phyloP scores from a whole-genome alignment of 2,113 vertebrate genomes.

The Sander lucioperca region DNA sequence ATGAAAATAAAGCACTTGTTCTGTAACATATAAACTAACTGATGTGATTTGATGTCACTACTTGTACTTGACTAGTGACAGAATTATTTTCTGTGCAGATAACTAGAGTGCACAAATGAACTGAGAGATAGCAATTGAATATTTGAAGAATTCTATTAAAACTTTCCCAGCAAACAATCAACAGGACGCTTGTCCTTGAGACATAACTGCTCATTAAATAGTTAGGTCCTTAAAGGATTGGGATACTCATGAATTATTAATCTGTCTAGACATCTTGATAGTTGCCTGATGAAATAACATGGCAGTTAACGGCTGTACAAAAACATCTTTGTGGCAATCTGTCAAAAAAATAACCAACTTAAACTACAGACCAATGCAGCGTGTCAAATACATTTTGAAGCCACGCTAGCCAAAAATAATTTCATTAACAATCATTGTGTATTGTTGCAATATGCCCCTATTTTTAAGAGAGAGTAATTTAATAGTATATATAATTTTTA shows the following conservation, averaged over 20 bases:
- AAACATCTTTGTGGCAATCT: constrained; percentile 37
- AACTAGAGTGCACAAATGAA: not conserved
- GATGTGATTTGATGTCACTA: constrained; percentile 19
- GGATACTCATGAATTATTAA: constrained; percentile 78
- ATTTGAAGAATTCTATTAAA: not conserved
- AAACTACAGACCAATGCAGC: constrained; percentile 3
- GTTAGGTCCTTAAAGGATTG: constrained; percentile 71
- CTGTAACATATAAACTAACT: constrained; percentile 69
- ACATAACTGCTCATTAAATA: constrained; percentile 75
- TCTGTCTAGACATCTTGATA: constrained; percentile 78
- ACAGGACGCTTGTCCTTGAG: constrained; percentile 50
- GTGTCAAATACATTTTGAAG: constrained; percentile 14
- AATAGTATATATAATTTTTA: not conserved
- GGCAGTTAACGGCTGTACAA: constrained; percentile 59
- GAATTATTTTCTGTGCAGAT: not conserved
- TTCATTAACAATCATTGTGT: not conserved
- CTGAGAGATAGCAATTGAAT: not conserved
- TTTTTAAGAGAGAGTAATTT: not conserved
- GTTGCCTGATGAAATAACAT: constrained; percentile 69
- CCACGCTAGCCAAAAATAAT: not conserved
- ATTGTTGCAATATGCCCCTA: not conserved
- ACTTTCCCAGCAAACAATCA: constrained; percentile 22
- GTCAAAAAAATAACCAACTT: constrained; percentile 12
- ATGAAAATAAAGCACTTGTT: constrained; percentile 98
- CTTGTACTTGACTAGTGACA: not conserved